A percentile compares a stretch with the other conserved stretches of the same genome.
Evolutionary conservation across 2,888 invertebrate genomes (phyloP).

Genomic region (Heliconius erato): DNA sequence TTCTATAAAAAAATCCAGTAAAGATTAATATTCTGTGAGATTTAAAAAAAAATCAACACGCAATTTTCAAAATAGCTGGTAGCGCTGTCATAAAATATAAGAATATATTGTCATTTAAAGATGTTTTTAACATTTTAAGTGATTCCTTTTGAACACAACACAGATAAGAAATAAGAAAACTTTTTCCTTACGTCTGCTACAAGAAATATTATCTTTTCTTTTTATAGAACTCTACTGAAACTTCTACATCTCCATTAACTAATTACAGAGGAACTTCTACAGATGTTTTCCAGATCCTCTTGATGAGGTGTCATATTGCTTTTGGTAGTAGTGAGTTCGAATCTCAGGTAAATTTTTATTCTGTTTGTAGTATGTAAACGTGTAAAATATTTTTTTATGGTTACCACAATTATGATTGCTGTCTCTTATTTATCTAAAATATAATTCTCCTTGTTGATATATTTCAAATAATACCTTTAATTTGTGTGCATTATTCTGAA

Average conservation of each 20-base stretch:
- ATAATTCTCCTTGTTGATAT: neutral
- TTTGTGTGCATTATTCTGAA: neutral
- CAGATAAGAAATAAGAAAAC: neutral
- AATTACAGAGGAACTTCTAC: conserved; percentile 17
- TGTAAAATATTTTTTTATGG: neutral
- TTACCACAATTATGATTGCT: no score
- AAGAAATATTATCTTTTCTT: neutral
- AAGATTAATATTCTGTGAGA: no score
- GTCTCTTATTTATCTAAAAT: neutral
- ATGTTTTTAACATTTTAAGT: neutral
- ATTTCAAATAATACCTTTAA: neutral
- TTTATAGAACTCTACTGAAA: conserved; percentile 16
- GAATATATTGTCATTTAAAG: neutral
- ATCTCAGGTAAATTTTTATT: neutral
- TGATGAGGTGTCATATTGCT: neutral
- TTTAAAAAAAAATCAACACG: no score
- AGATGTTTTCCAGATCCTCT: neutral
- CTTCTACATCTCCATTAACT: conserved; percentile 29
- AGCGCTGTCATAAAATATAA: neutral
- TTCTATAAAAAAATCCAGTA: no score
- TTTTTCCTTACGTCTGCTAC: neutral
- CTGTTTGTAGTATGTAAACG: neutral
- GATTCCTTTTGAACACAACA: neutral
- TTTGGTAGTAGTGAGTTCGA: neutral
- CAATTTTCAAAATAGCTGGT: no score